Conservation (phyloP, 2,113 vertebrate genomes). For the Rhinichthys klamathensis region DNA sequence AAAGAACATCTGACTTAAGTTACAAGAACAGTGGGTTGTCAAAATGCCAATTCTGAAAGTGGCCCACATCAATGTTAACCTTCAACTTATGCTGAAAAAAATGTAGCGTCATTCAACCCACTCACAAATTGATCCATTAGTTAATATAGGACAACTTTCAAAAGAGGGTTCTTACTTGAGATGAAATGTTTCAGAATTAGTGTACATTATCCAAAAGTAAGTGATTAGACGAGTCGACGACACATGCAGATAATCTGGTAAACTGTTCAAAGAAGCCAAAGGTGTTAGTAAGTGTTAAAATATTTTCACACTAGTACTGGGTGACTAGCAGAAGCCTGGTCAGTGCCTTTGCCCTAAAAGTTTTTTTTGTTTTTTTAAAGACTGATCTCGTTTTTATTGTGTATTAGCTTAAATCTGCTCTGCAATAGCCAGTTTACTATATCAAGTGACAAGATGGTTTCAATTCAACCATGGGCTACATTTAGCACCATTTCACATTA, state of each 20-base stretch:
- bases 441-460: slow-evolving; percentile 5
- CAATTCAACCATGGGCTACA: slow-evolving; percentile 33
- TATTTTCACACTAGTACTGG: background rate
- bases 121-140: background rate
- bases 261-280: background rate
- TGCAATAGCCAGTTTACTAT: background rate
- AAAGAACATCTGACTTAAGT: slow-evolving; percentile 11
- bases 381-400: background rate
- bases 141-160: background rate
- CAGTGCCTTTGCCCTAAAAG: background rate
- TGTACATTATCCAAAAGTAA: background rate
- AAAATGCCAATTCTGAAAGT: slow-evolving; percentile 23
- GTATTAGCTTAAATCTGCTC: slow-evolving; percentile 17
- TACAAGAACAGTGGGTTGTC: slow-evolving; percentile 43
- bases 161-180: slow-evolving; percentile 14
- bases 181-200: slow-evolving; percentile 13
- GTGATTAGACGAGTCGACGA: background rate
- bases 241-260: background rate
- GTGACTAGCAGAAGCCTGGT: slow-evolving; percentile 33
- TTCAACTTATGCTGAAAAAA: background rate
- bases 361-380: background rate
- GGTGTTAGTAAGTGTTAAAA: background rate
- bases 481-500: background rate
- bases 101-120: background rate
- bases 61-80: background rate